Evolutionary conservation across 2,113 vertebrate genomes (phyloP), one percentile per base, ranked within the genome.

Genomic region (Lampris incognitus): DNA sequence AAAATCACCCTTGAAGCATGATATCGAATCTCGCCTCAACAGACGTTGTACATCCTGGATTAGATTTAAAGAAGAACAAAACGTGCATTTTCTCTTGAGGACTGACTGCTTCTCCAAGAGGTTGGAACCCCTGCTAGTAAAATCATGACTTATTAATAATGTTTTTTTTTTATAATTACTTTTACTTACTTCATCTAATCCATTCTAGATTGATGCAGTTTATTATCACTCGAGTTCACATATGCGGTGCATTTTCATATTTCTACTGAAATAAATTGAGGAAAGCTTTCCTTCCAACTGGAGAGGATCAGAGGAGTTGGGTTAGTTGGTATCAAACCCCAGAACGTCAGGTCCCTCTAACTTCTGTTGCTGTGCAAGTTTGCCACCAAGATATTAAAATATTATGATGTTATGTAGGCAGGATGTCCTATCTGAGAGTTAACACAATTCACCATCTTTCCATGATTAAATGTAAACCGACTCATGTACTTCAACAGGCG

Each of bases 1-100:
- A 72, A 69, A 79, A 61, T 63, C 63, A 48, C 9, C 76, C 65
- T 78, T 77, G 66, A 74, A 66, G n/a, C 38, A 13, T 62, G 60
- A 65, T 66, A 55, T 65, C 42, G 2, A 40, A 10, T 51, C 8
- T 70, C 52, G 70, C 61, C 9, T 50, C 51, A 39, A 55, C 66
- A 64, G 54, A 51, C 54, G 66, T 48, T 73, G 24, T 51, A 58
- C 37, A 40, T 40, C 24, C 42, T 7, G 62, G 55, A 50, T 38
- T 66, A 10, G 72, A 61, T 83, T 36, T 69, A 10, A 82, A 72
- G 36, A 5, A 65, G 36, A 10, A 9, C 24, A 24, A 24, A 44
- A 40, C 11, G 37, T 40, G 1, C 37, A 55, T 59, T 50, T 54
- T 60, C 0, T 39, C 60, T 68, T 4, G 3, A 0, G 59, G 58